Conservation (phyloP, 2,113 vertebrate species). For the Cryptotis parvus region DNA sequence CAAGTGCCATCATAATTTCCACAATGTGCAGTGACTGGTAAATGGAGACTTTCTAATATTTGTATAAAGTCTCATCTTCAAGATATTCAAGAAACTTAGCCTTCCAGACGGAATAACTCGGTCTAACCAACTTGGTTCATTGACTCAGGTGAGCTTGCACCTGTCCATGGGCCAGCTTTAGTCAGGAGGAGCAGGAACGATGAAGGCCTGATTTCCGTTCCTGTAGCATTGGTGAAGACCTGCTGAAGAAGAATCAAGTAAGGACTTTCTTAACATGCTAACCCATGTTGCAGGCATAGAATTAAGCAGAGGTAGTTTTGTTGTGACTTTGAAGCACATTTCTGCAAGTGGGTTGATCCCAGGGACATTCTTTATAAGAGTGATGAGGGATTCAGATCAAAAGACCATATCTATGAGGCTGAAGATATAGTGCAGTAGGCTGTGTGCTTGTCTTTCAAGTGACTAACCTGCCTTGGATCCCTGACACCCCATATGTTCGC, state of each 20-base stretch:
- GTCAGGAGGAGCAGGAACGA: not conserved
- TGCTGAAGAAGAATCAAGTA: not conserved
- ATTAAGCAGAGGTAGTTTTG: not conserved
- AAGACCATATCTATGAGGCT: not conserved
- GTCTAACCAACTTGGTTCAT: too few relatives aligned
- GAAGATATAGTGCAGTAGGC: too few relatives aligned
- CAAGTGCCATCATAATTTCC: not conserved
- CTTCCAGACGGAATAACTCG: not conserved
- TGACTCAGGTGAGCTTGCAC: not conserved
- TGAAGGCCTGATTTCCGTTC: not conserved
- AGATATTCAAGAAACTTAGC: not conserved
- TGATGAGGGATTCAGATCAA: not conserved
- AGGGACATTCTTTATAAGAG: not conserved
- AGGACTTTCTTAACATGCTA: not conserved
- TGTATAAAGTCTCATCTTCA: not conserved
- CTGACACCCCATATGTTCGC: too few relatives aligned
- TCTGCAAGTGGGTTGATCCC: not conserved
- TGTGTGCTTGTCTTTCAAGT: too few relatives aligned
- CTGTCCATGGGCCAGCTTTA: too few relatives aligned
- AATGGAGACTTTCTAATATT: not conserved
- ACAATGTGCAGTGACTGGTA: not conserved
- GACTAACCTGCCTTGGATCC: too few relatives aligned
- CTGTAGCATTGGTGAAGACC: not conserved
- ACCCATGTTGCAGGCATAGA: not conserved
- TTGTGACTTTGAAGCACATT: not conserved